Evolutionary conservation across 2,888 invertebrate species (phyloP).

Genomic region (Lumbricus terrestris): DNA sequence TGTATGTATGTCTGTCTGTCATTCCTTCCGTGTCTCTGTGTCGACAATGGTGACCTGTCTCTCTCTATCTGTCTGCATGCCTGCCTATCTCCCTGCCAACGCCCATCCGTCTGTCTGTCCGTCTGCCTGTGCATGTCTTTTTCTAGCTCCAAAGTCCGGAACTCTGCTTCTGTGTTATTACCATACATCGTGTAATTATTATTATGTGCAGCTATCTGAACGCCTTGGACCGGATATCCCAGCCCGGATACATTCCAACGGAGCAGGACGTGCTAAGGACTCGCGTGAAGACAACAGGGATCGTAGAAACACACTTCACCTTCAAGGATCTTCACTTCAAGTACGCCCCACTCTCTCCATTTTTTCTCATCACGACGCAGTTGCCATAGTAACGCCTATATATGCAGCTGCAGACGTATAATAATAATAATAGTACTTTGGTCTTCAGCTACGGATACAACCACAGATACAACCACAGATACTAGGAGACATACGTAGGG

Average conservation of each 20-base stretch:
- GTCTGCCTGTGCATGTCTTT: neutral
- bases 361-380: neutral
- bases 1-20: no score
- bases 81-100: no score
- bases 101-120: neutral
- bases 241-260: constrained; percentile 79
- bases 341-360: constrained; percentile 63
- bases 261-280: constrained; percentile 86
- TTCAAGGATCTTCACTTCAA: constrained; percentile 86
- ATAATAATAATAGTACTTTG: neutral
- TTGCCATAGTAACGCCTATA: neutral
- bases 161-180: neutral
- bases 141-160: no score
- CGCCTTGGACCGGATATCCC: constrained; percentile 79
- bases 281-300: constrained; percentile 86
- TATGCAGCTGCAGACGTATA: neutral
- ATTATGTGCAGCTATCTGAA: constrained; percentile 70
- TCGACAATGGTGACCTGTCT: no score
- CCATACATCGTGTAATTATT: neutral
- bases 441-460: neutral
- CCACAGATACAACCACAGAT: no score
- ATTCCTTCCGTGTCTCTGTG: no score
- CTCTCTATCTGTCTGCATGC: no score
- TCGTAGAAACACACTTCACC: constrained; percentile 85
- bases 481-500: neutral